Base-by-base conservation (phyloP, 1,140 invertebrate genomes). In the Campoletis sonorensis region DNA sequence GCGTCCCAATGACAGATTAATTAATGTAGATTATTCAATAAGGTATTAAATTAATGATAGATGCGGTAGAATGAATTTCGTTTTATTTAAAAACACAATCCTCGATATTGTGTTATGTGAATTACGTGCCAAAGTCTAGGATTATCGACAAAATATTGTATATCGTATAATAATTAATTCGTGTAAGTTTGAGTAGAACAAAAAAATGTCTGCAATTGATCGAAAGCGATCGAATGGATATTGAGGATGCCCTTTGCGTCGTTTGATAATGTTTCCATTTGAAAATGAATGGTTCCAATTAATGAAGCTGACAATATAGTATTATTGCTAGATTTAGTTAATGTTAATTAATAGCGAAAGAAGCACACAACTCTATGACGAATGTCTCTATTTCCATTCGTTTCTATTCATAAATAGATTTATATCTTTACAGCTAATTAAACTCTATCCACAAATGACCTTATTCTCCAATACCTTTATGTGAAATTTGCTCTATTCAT, bases 51-150 rank as follows among this genome's bases (percentile, higher is more conserved):
- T n/a, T 21, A 67, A 21, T 45, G 1, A 70, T 67, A 80, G 30
- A 23, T 21, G 27, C 51, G 45, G 49, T 84, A 67, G 37, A 70
- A 18, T 51, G 4, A 10, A 58, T 70, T 30, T 64, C 27, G 33
- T n/a, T 79, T 78, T 49, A 15, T 21, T 58, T 79, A 79, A 82
- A 40, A 73, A 82, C 73, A 87, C 84, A 84, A 84, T 86, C 79
- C 61, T 15, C 30, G 79, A 26, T 51, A 82, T 87, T 87, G 86
- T 85, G 84, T 86, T 81, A 78, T 81, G 87, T 88, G 87, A 88
- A 87, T 88, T 82, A 87, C 83, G 87, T 88, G 87, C 87, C 87
- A 88, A 88, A 88, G 72, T 75, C 10, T 88, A 87, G 83, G 67
- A 82, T 88, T 81, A 84, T 81, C 0, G 40, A 76, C 40, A 21